Evolutionary conservation across 2,797 vertebrate genomes (phyloP).

Genomic region (Acrossocheilus wenchowensis): DNA sequence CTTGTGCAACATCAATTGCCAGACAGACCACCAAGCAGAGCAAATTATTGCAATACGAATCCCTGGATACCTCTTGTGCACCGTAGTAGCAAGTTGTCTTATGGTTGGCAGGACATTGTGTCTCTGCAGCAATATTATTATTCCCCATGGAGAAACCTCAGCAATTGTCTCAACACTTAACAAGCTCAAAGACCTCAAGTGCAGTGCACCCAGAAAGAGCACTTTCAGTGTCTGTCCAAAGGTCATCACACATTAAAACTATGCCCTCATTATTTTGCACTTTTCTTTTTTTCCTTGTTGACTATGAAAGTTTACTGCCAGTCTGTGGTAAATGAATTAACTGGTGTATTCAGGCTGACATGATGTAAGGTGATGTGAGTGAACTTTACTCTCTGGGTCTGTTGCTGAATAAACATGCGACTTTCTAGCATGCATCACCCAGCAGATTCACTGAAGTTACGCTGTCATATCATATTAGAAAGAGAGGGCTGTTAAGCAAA

Average conservation of each 20-base stretch:
- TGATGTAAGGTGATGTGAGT: slow-evolving; percentile 21
- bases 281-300: neutral
- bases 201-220: slow-evolving; percentile 6
- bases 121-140: slow-evolving; percentile 44
- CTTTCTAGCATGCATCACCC: slow-evolving; percentile 50
- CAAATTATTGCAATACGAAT: slow-evolving; percentile 43
- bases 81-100: slow-evolving; percentile 37
- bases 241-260: slow-evolving; percentile 29
- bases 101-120: slow-evolving; percentile 41
- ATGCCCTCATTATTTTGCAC: slow-evolving; percentile 10
- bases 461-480: slow-evolving; percentile 58
- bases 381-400: slow-evolving; percentile 47
- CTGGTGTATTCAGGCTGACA: slow-evolving; percentile 29
- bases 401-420: slow-evolving; percentile 53
- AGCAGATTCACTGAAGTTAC: slow-evolving; percentile 51
- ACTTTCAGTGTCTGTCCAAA: slow-evolving; percentile 6
- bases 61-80: slow-evolving; percentile 36
- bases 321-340: slow-evolving; percentile 10
- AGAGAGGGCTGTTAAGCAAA: slow-evolving; percentile 21
- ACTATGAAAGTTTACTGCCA: neutral
- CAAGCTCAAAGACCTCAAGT: slow-evolving; percentile 37
- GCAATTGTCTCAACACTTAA: slow-evolving; percentile 41
- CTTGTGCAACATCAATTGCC: slow-evolving; percentile 28
- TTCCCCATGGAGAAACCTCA: slow-evolving; percentile 44
- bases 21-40: slow-evolving; percentile 42